Percentiles rank a stretch among this genome's conserved stretches.
Conservation (phyloP, 1,140 invertebrate species). For the Drosophila serrata region DNA sequence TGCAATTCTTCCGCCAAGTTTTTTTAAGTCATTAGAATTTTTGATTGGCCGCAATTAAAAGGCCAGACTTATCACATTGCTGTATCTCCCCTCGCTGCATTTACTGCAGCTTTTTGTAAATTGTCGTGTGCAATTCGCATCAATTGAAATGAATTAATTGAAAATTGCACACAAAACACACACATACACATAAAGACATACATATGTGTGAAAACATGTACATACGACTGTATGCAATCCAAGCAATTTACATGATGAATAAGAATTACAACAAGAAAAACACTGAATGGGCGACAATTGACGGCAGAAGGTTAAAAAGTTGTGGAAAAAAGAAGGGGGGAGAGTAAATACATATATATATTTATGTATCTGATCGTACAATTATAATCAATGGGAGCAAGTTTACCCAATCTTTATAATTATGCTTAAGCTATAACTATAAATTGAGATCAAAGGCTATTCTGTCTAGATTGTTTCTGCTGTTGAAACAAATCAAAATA, state of each 20-base stretch:
- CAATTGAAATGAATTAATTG: constrained; percentile 78
- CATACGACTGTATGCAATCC: constrained; percentile 36
- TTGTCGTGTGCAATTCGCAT: constrained; percentile 68
- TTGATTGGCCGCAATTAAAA: constrained; percentile 77
- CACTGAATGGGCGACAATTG: constrained; percentile 71
- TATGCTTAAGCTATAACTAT: too few relatives aligned
- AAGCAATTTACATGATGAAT: constrained; percentile 70
- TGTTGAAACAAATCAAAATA: neutral
- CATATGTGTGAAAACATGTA: neutral
- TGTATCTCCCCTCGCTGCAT: constrained; percentile 25
- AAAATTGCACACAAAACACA: constrained; percentile 66
- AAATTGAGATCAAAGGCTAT: neutral
- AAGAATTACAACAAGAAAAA: constrained; percentile 38
- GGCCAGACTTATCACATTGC: constrained; percentile 52
- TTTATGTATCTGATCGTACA: neutral
- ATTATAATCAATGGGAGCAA: neutral
- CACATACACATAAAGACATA: constrained; percentile 6
- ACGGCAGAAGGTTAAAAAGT: constrained; percentile 39
- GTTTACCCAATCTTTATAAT: neutral
- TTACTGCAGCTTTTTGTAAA: constrained; percentile 38
- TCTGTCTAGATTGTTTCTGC: too few relatives aligned
- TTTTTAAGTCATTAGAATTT: constrained; percentile 67
- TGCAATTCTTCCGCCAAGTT: neutral
- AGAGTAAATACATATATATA: too few relatives aligned
- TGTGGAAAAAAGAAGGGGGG: neutral